Percentiles rank a stretch among this genome's conserved stretches.
Evolutionary conservation across 2,113 vertebrate genomes (phyloP).

Genomic region (Patagioenas fasciata): DNA sequence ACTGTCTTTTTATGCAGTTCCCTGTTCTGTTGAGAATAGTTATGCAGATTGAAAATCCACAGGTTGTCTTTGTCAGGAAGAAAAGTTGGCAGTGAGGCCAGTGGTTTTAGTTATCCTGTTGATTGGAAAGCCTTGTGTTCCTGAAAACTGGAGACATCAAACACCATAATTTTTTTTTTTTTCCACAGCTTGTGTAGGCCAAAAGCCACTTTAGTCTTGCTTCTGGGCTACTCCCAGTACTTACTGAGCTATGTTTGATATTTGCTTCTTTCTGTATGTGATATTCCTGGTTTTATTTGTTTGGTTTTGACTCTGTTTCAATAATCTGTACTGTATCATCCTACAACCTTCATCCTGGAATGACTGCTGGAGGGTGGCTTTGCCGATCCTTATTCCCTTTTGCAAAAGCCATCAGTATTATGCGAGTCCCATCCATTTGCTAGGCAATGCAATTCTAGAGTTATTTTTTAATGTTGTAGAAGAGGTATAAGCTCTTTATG

Average conservation of each 20-base stretch:
- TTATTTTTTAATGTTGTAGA: conserved; percentile 66
- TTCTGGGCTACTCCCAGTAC: background rate
- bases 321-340: background rate
- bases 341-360: background rate
- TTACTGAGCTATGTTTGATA: background rate
- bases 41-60: background rate
- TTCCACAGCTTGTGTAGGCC: background rate
- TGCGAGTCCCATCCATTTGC: conserved; percentile 56
- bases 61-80: background rate
- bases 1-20: background rate
- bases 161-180: background rate
- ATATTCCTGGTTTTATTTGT: background rate
- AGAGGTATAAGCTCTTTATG: conserved; percentile 66
- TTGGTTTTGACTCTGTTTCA: background rate
- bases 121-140: background rate
- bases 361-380: conserved; percentile 23
- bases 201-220: background rate
- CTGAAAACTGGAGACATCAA: background rate
- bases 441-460: conserved; percentile 63
- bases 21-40: background rate
- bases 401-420: conserved; percentile 42
- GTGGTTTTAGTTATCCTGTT: background rate
- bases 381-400: conserved; percentile 25
- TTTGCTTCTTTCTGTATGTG: background rate
- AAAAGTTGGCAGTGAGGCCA: background rate